phyloP scores from a whole-genome alignment of 2,797 vertebrate species.

The Perodicticus potto region DNA sequence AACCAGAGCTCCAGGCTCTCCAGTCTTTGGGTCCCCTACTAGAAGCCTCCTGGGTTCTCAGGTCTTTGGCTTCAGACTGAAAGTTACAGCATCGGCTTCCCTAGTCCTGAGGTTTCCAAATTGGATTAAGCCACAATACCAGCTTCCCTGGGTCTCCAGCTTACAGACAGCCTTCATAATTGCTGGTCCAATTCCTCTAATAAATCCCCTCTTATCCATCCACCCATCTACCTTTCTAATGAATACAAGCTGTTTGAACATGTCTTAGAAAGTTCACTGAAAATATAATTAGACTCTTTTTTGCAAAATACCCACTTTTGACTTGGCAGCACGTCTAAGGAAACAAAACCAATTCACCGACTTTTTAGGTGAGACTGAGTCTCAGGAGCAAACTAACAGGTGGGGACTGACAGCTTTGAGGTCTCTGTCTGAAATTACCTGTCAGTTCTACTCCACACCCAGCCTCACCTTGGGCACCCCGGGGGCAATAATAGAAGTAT shows the following conservation, averaged over 20 bases:
- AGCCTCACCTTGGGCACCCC: not conserved
- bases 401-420: not conserved
- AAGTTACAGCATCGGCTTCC: not conserved
- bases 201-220: not conserved
- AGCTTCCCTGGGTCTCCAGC: not conserved
- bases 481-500: constrained; percentile 6
- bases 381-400: not conserved
- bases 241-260: not conserved
- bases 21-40: not conserved
- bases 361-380: not conserved
- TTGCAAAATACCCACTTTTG: not conserved
- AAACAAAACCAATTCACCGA: constrained; percentile 22
- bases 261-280: constrained; percentile 47
- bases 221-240: not conserved
- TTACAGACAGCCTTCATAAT: not conserved
- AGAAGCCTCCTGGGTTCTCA: not conserved
- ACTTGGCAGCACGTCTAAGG: not conserved
- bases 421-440: not conserved
- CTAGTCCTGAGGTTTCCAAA: not conserved
- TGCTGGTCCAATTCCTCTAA: not conserved
- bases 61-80: not conserved
- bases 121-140: not conserved
- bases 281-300: constrained; percentile 40
- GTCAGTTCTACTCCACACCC: not conserved
- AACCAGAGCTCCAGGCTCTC: not conserved